These are phyloP conservation scores for Hesperia comma DNA, from an alignment of 2,888 invertebrate species.

Conservation along the genomic window DNA sequence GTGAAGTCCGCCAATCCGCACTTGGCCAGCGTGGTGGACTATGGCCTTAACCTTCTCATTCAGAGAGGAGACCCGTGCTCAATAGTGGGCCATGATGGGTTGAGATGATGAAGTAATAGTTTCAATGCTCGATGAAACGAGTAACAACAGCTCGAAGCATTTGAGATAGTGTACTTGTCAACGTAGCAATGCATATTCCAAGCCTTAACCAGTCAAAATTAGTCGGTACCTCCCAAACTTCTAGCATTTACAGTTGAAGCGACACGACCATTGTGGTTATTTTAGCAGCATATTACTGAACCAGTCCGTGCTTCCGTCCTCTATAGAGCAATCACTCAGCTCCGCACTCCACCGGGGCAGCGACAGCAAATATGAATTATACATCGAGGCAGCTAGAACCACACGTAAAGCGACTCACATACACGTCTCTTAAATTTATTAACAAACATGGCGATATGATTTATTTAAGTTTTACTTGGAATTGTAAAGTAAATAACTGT, in stretches of 20 bases:
- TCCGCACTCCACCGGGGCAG: slow-evolving; percentile 6
- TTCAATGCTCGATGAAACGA: no score
- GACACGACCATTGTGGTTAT: neutral
- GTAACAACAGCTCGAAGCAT: no score
- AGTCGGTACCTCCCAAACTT: no score
- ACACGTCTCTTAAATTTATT: slow-evolving; percentile 13
- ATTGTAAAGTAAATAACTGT: neutral
- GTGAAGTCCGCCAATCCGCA: no score
- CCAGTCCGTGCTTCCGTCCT: neutral
- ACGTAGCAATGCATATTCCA: no score
- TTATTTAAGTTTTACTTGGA: neutral
- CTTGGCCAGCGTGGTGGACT: no score
- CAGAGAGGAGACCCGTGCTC: no score
- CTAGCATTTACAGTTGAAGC: neutral
- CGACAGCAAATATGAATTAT: slow-evolving; percentile 19
- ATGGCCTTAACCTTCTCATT: no score
- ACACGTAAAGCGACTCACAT: slow-evolving; percentile 4
- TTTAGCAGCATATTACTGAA: neutral
- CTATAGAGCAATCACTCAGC: slow-evolving; percentile 14
- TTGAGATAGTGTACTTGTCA: no score
- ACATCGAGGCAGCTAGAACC: slow-evolving; percentile 12
- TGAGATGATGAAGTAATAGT: no score
- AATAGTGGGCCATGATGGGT: no score
- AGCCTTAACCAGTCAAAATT: no score
- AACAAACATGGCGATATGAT: neutral